Conservation (phyloP, 1,140 invertebrate species). For the Drosophila bocqueti region DNA sequence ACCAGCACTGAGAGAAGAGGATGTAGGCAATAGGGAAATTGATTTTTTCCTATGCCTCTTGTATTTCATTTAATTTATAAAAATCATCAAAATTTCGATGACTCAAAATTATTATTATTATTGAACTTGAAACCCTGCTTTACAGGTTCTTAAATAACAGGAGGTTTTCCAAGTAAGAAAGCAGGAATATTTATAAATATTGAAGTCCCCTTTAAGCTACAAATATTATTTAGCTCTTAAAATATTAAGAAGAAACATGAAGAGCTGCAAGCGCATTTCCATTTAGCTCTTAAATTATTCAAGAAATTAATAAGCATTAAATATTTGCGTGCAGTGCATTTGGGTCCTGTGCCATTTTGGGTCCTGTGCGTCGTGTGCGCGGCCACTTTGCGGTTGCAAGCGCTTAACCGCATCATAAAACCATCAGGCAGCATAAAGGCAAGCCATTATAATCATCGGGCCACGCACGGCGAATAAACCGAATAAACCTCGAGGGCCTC, state of each 20-base stretch:
- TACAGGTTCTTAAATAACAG: background rate
- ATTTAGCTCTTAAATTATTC: too few relatives aligned
- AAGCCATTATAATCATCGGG: slow-evolving; percentile 80
- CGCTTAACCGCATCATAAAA: slow-evolving; percentile 84
- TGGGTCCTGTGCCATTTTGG: slow-evolving; percentile 13
- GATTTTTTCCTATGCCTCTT: too few relatives aligned
- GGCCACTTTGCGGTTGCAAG: slow-evolving; percentile 79
- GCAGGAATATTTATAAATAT: background rate
- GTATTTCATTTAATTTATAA: too few relatives aligned
- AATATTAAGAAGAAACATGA: too few relatives aligned
- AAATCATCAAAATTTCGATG: too few relatives aligned
- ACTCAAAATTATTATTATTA: too few relatives aligned
- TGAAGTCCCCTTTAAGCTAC: too few relatives aligned
- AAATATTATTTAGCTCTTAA: too few relatives aligned
- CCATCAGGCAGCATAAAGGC: slow-evolving; percentile 78
- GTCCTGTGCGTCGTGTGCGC: slow-evolving; percentile 55
- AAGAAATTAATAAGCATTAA: too few relatives aligned
- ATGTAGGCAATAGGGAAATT: background rate
- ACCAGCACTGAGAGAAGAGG: slow-evolving; percentile 12
- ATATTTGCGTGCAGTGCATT: slow-evolving; percentile 7
- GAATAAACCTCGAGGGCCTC: slow-evolving; percentile 26
- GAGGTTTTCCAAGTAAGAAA: background rate
- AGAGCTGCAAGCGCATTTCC: too few relatives aligned
- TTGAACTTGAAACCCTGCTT: too few relatives aligned
- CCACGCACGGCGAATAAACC: slow-evolving; percentile 57